Evolutionary conservation across 2,113 vertebrate species (phyloP).

Genomic region (Dromiciops gliroides): DNA sequence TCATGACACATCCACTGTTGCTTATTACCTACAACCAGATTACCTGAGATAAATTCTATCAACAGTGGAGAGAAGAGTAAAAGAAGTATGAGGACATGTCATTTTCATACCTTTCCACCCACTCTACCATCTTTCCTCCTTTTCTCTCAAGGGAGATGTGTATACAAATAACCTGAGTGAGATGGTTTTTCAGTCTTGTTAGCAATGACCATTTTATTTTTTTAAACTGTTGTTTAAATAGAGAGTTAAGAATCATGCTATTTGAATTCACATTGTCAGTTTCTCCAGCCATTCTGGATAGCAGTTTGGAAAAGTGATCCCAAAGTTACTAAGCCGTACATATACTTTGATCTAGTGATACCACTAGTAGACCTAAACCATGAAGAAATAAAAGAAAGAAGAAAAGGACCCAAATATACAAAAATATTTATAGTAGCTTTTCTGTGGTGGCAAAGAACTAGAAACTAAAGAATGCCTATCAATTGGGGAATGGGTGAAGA

Average conservation of each 20-base stretch:
- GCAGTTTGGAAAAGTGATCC: not conserved
- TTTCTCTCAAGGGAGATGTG: too few relatives aligned
- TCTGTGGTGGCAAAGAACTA: not conserved
- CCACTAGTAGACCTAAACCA: not conserved
- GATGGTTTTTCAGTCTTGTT: not conserved
- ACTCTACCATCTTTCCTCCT: not conserved
- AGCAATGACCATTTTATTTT: not conserved
- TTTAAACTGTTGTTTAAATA: too few relatives aligned
- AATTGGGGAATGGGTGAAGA: not conserved
- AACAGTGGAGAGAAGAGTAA: not conserved
- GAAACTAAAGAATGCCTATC: not conserved
- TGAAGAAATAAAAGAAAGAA: not conserved
- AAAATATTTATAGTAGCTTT: not conserved
- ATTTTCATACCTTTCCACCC: not conserved
- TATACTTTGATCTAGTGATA: not conserved
- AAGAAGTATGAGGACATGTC: not conserved
- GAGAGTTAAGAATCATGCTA: too few relatives aligned
- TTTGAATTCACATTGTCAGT: not conserved
- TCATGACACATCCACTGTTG: not conserved
- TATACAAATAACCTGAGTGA: not conserved
- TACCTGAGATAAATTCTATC: not conserved
- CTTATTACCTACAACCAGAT: not conserved
- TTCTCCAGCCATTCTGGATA: not conserved
- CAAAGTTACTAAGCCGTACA: not conserved
- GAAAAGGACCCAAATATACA: not conserved